Evolutionary conservation across 2,888 invertebrate species (phyloP), one percentile per base, ranked within the genome.

Genomic region (Drosophila cracens): DNA sequence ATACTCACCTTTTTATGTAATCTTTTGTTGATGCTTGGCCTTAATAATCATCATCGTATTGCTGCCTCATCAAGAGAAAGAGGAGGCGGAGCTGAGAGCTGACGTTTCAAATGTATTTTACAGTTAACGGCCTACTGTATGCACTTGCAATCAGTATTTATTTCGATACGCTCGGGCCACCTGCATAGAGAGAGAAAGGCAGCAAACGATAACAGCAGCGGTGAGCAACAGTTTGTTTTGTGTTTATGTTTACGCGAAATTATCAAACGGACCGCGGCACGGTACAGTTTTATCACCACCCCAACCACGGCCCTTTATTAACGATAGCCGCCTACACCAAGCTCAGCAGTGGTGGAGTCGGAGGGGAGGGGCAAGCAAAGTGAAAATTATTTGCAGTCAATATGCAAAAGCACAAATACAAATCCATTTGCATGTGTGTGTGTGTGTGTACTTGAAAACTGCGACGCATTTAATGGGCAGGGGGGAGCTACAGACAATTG

Each of bases 191-290:
- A 86, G 81, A 76, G 74, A 46, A 46, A 46, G 25, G 46, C 16
- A 25, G 57, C 73, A 72, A 38, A 58, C 74, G 70, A 81, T 83
- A 82, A 80, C 64, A 79, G 36, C 72, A 74, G 51, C 63, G 49
- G 77, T 70, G 82, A 84, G 85, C 85, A 85, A 85, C 85, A 85
- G 85, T 85, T 85, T 85, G 85, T 85, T 89, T 84, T 77, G 69
- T 85, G 87, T 85, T 85, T 84, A 87, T 85, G 85, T 85, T 85
- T 89, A 84, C 85, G 89, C 89, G 89, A 87, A 89, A 89, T 82
- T 80, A 82, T 83, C 87, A 89, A 87, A 89, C 85, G 75, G 63
- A 70, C 80, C 80, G 89, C 87, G 83, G 46, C 46, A 16, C 72
- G 74, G 89, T 87, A 89, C 89, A 84, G 87, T 89, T 79, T 69